A percentile compares a stretch with the other conserved stretches of the same genome.
phyloP scores from a whole-genome alignment of 2,113 vertebrate species.

The Irena cyanogastra region DNA sequence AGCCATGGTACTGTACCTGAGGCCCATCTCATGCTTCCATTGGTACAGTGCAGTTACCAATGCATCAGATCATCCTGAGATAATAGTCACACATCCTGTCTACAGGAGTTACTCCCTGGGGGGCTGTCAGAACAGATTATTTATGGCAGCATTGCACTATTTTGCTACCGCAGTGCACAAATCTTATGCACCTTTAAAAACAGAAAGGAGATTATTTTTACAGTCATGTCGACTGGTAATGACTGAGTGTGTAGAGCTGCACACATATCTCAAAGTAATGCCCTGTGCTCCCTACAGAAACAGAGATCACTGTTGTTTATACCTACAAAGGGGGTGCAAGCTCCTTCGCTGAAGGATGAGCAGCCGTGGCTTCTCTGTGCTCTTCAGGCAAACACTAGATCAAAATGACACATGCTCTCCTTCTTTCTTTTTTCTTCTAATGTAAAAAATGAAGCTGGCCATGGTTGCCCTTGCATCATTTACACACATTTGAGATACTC shows the following conservation, averaged over 20 bases:
- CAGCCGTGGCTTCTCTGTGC: constrained; percentile 14
- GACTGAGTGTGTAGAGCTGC: background rate
- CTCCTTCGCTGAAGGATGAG: background rate
- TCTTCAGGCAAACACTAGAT: background rate
- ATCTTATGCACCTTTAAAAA: background rate
- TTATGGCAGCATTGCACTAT: background rate
- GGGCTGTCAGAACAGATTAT: constrained; percentile 30
- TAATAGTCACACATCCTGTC: background rate
- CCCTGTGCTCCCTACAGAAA: background rate
- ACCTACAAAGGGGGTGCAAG: background rate
- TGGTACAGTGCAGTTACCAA: background rate
- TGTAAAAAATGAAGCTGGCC: background rate
- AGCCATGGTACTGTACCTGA: background rate
- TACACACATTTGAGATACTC: background rate
- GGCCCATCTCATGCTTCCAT: background rate
- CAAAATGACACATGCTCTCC: background rate
- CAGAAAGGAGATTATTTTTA: background rate
- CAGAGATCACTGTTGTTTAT: background rate
- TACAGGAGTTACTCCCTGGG: background rate
- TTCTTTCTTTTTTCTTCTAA: background rate
- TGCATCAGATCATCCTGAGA: background rate
- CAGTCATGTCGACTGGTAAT: background rate
- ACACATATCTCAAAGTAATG: background rate
- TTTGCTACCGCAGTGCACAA: background rate
- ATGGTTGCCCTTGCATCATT: background rate